Conservation (phyloP, 2,113 vertebrate species). For the Cephalopterus ornatus region DNA sequence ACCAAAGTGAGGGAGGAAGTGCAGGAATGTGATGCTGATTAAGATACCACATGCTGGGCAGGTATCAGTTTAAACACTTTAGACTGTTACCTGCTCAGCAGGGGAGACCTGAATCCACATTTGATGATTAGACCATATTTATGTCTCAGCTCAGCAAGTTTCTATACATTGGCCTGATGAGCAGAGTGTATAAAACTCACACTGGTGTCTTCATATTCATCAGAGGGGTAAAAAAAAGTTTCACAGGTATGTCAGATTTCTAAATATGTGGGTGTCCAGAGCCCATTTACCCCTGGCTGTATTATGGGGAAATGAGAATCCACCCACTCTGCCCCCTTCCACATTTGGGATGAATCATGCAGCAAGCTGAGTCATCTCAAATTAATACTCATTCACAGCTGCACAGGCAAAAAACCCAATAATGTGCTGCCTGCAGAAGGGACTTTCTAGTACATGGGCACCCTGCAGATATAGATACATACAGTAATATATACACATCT, state of each 20-base stretch:
- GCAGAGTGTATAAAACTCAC: not conserved
- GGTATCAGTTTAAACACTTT: conserved; percentile 71
- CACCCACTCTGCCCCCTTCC: not conserved
- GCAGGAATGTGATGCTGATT: conserved; percentile 62
- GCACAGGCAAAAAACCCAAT: not conserved
- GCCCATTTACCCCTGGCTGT: not conserved
- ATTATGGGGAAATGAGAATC: not conserved
- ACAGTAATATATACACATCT: not conserved
- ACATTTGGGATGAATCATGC: not conserved
- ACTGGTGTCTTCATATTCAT: conserved; percentile 24
- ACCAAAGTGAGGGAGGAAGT: conserved; percentile 43
- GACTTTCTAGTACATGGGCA: not conserved
- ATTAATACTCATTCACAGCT: not conserved
- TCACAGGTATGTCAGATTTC: not conserved
- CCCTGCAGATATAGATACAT: not conserved
- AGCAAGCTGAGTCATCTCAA: not conserved
- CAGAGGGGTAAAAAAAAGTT: not conserved
- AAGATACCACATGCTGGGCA: conserved; percentile 63
- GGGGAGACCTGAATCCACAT: conserved; percentile 39
- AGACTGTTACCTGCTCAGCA: conserved; percentile 65
- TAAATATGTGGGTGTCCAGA: not conserved
- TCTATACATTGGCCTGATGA: not conserved
- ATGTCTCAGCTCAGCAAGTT: conserved; percentile 54
- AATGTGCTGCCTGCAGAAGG: not conserved
- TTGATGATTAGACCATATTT: conserved; percentile 67